Conservation (phyloP, 2,888 invertebrate species). For the Trichopria drosophilae region DNA sequence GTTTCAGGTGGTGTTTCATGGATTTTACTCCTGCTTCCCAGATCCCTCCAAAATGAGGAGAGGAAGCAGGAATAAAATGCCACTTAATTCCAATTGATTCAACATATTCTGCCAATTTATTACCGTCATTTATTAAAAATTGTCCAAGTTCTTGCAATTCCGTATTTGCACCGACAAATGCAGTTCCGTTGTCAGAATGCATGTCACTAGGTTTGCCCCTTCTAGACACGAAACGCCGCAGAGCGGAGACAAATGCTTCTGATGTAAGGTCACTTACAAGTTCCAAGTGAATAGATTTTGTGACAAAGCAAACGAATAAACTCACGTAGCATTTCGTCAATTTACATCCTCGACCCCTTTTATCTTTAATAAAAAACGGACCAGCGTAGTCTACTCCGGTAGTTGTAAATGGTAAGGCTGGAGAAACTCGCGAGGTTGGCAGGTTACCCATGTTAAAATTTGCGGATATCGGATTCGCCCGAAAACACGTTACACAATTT, state of each 20-base stretch:
- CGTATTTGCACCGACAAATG: conserved; percentile 40
- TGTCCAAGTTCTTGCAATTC: conserved; percentile 27
- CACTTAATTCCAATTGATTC: conserved; percentile 21
- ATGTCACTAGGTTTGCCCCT: conserved; percentile 30
- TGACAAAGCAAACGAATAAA: conserved; percentile 37
- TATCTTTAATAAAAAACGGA: conserved; percentile 21
- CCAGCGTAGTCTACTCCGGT: conserved; percentile 29
- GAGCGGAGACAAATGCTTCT: conserved; percentile 31
- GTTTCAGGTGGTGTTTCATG: conserved; percentile 40
- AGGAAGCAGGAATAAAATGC: conserved; percentile 3
- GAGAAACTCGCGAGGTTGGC: conserved; percentile 19
- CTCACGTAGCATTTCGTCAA: conserved; percentile 33
- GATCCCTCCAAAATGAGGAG: conserved; percentile 2
- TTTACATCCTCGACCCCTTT: conserved; percentile 24
- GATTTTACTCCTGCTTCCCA: too few species aligned
- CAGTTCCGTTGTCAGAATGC: conserved; percentile 39
- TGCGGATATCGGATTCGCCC: conserved; percentile 10
- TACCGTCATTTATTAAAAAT: conserved; percentile 1
- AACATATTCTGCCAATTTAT: background rate
- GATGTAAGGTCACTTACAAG: conserved; percentile 32
- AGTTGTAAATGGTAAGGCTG: conserved; percentile 20
- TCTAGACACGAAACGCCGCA: conserved; percentile 35
- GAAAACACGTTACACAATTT: conserved; percentile 32
- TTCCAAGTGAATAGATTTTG: conserved; percentile 39
- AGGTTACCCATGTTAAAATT: too few species aligned